Evolutionary conservation across 2,113 vertebrate genomes (phyloP).

Genomic region (Myrmecobius fasciatus): DNA sequence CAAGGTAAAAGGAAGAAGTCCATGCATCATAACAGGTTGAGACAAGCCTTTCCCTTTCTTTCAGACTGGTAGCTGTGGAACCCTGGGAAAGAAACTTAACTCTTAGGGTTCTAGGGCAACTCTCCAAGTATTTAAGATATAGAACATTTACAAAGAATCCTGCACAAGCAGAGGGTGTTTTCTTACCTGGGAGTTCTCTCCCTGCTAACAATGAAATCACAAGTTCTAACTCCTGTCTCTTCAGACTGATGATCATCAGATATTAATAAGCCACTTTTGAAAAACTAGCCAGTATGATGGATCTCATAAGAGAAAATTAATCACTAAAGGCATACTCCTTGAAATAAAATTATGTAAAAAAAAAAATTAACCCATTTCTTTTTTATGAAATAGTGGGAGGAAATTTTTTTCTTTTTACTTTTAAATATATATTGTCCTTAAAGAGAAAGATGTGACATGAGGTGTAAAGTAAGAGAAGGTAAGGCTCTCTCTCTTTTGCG

Average conservation of each 20-base stretch:
- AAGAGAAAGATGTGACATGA: slow-evolving; percentile 39
- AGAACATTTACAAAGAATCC: background rate
- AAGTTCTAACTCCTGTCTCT: background rate
- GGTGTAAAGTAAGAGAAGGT: background rate
- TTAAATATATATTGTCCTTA: background rate
- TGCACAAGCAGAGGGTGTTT: background rate
- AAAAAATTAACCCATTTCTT: slow-evolving; percentile 20
- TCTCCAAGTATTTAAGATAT: background rate
- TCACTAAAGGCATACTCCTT: slow-evolving; percentile 4
- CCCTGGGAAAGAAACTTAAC: background rate
- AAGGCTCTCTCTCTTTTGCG: no score
- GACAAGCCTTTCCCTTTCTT: background rate
- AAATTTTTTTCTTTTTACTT: background rate
- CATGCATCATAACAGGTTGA: background rate
- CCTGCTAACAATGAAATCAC: background rate
- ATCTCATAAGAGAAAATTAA: background rate
- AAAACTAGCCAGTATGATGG: background rate
- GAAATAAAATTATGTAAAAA: slow-evolving; percentile 28
- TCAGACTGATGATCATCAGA: background rate
- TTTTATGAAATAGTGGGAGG: slow-evolving; percentile 26
- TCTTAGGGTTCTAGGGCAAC: background rate
- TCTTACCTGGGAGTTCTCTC: background rate
- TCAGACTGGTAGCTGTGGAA: background rate
- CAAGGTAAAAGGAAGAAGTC: background rate
- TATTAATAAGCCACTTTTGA: background rate